phyloP scores from a whole-genome alignment of 1,140 invertebrate genomes.

The Wiebesia pumilae region DNA sequence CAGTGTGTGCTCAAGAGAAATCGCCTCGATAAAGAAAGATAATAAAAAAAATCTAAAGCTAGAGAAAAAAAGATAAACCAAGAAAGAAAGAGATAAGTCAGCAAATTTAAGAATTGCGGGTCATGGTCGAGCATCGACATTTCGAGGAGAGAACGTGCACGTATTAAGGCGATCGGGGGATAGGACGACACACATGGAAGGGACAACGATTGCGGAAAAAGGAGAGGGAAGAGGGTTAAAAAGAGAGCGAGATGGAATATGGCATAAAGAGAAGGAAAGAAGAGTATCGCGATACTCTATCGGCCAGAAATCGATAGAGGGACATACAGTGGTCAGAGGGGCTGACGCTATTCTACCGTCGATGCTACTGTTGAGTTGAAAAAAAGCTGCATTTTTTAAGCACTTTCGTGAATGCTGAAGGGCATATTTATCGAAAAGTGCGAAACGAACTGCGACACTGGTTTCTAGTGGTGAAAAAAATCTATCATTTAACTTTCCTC shows the following conservation, averaged over 20 bases:
- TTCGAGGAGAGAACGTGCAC: neutral
- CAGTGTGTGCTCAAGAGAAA: neutral
- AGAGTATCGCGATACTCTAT: constrained; percentile 71
- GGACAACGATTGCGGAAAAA: constrained; percentile 31
- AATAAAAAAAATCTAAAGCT: neutral
- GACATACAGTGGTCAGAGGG: constrained; percentile 54
- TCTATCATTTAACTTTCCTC: too few species aligned
- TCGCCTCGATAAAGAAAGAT: neutral
- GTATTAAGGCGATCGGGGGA: neutral
- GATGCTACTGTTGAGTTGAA: constrained; percentile 6
- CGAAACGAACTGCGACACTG: neutral
- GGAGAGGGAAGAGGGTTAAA: constrained; percentile 6
- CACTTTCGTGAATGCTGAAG: neutral
- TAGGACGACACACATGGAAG: neutral
- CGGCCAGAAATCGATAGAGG: constrained; percentile 73
- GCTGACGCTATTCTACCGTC: constrained; percentile 8
- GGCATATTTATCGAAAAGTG: neutral
- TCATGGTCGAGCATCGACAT: neutral
- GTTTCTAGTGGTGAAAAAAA: too few species aligned
- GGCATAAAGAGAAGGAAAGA: constrained; percentile 1
- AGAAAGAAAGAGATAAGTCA: neutral
- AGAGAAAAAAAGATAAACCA: neutral
- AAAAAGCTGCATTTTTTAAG: neutral
- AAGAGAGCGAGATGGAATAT: neutral
- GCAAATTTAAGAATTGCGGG: neutral